These are phyloP conservation scores for Lymantria dispar DNA, from an alignment of 2,888 invertebrate species.

Conservation along the genomic window DNA sequence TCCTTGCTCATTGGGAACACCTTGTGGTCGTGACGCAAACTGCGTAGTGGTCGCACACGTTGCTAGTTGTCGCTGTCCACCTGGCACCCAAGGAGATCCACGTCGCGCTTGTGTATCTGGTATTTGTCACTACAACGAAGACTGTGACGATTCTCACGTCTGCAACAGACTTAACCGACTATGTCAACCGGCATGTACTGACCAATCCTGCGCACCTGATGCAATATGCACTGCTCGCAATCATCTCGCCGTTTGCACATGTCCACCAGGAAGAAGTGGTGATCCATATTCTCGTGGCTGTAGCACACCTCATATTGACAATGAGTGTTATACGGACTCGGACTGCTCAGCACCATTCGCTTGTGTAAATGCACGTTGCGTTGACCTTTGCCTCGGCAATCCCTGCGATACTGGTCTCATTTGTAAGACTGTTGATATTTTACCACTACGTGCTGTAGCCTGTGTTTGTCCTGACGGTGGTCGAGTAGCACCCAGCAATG, in stretches of 20 bases:
- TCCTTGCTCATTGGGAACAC: constrained; percentile 86
- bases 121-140: constrained; percentile 93
- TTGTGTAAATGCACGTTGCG: constrained; percentile 89
- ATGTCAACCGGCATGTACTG: constrained; percentile 91
- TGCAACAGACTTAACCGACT: constrained; percentile 92
- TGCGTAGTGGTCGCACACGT: constrained; percentile 89
- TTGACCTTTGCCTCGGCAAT: constrained; percentile 89
- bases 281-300: constrained; percentile 87
- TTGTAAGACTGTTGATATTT: constrained; percentile 89
- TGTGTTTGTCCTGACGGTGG: constrained; percentile 94
- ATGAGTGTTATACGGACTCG: constrained; percentile 88
- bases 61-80: constrained; percentile 91
- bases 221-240: constrained; percentile 89
- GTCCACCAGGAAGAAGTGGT: constrained; percentile 88
- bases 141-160: constrained; percentile 92
- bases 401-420: constrained; percentile 90
- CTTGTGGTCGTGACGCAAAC: constrained; percentile 90
- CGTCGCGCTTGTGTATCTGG: constrained; percentile 91
- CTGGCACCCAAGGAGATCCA: constrained; percentile 93
- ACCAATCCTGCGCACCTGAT: constrained; percentile 89
- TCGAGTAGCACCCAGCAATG: constrained; percentile 87
- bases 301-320: constrained; percentile 51
- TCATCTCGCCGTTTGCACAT: constrained; percentile 90
- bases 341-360: constrained; percentile 89
- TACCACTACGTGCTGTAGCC: constrained; percentile 91